A percentile compares a stretch with the other conserved stretches of the same genome.
phyloP scores from a whole-genome alignment of 2,797 vertebrate genomes.

The Crenuchus spilurus region DNA sequence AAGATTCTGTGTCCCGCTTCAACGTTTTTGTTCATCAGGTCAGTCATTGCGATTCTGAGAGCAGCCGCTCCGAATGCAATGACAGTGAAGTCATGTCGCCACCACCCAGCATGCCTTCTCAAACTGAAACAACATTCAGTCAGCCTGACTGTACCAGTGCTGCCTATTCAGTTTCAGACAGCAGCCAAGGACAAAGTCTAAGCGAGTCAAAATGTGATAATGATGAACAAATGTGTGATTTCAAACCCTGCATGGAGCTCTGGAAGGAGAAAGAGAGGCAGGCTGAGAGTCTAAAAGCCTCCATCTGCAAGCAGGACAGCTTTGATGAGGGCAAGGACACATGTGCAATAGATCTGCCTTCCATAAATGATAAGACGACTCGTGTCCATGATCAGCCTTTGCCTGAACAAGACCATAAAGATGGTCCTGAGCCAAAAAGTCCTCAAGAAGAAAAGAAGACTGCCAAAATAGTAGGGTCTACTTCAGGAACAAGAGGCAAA shows the following conservation, averaged over 20 bases:
- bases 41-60: slow-evolving; percentile 59
- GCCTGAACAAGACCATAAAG: slow-evolving; percentile 15
- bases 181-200: slow-evolving; percentile 31
- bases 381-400: neutral
- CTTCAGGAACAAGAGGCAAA: slow-evolving; percentile 41
- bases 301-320: neutral
- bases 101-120: neutral
- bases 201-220: neutral
- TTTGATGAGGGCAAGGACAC: slow-evolving; percentile 51
- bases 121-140: slow-evolving; percentile 22
- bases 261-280: slow-evolving; percentile 76
- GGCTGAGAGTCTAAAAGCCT: neutral
- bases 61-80: slow-evolving; percentile 18
- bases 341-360: neutral
- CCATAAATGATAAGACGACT: neutral
- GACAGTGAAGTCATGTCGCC: slow-evolving; percentile 32
- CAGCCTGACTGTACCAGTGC: neutral
- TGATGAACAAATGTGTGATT: slow-evolving; percentile 57
- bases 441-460: slow-evolving; percentile 7
- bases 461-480: slow-evolving; percentile 31
- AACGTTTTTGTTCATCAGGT: slow-evolving; percentile 63
- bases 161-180: neutral
- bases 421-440: slow-evolving; percentile 18
- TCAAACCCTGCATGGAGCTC: slow-evolving; percentile 74
- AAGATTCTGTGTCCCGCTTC: slow-evolving; percentile 76